Evolutionary conservation across 1,140 invertebrate species (phyloP).

Genomic region (Bombus consobrinus): DNA sequence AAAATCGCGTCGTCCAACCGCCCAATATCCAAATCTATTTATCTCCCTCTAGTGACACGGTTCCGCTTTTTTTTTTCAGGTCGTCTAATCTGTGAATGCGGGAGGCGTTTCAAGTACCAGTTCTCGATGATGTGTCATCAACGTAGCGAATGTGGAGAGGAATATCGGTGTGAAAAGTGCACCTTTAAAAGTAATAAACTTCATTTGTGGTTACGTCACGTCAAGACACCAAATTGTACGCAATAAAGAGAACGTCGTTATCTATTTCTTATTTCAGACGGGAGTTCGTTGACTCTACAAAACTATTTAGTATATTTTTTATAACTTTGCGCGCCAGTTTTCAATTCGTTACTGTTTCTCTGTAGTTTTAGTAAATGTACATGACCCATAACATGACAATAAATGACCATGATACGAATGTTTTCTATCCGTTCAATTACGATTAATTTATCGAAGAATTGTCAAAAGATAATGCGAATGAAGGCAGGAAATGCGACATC

Average conservation of each 20-base stretch:
- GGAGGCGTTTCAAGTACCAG: conserved; percentile 74
- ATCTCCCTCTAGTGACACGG: conserved; percentile 52
- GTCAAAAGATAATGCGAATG: too few relatives aligned
- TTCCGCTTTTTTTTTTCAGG: conserved; percentile 72
- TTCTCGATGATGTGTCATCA: conserved; percentile 81
- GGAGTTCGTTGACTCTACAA: background rate
- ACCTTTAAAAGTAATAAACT: conserved; percentile 31
- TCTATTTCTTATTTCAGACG: background rate
- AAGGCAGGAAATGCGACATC: too few relatives aligned
- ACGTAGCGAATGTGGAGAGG: conserved; percentile 81
- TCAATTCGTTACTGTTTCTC: rapidly evolving
- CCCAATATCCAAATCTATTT: background rate
- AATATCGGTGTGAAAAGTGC: conserved; percentile 69
- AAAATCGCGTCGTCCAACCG: background rate
- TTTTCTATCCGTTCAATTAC: background rate
- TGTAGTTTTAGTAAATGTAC: background rate
- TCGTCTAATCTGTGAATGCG: conserved; percentile 64
- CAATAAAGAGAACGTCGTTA: background rate
- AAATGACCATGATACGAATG: background rate
- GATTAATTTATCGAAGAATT: background rate
- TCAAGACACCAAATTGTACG: background rate
- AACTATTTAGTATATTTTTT: background rate
- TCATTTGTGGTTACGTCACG: conserved; percentile 37
- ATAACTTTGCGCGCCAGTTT: too few relatives aligned
- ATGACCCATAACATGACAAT: too few relatives aligned